Evolutionary conservation across 2,797 vertebrate genomes (phyloP).

Genomic region (Graptemys geographica): DNA sequence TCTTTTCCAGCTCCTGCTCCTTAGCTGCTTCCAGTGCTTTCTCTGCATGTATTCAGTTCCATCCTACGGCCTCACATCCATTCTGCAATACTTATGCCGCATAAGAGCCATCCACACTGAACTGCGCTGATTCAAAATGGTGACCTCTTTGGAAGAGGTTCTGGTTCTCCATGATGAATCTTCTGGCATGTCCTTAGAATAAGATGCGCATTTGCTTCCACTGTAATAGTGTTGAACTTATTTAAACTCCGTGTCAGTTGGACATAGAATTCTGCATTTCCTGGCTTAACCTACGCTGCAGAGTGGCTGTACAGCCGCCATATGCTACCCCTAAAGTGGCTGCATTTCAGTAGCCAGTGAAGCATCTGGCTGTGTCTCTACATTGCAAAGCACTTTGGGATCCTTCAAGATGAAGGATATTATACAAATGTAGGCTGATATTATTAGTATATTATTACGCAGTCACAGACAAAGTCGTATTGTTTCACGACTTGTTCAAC

Average conservation of each 20-base stretch:
- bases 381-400: conserved; percentile 45
- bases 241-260: conserved; percentile 14
- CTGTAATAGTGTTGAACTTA: not conserved
- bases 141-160: conserved; percentile 12
- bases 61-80: not conserved
- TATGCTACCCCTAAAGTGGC: conserved; percentile 36
- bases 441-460: conserved; percentile 69
- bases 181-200: conserved; percentile 6
- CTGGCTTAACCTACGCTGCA: conserved; percentile 51
- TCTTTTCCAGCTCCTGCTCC: not conserved
- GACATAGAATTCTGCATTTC: conserved; percentile 32
- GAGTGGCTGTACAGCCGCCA: conserved; percentile 50
- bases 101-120: not conserved
- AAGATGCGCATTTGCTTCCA: conserved; percentile 9
- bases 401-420: conserved; percentile 58
- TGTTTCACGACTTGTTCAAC: conserved; percentile 61
- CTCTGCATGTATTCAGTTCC: not conserved
- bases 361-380: conserved; percentile 30
- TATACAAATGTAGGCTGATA: conserved; percentile 42
- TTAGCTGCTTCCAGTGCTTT: not conserved
- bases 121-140: not conserved
- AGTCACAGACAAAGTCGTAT: conserved; percentile 63
- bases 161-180: not conserved
- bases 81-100: not conserved
- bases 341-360: conserved; percentile 54